Percentiles rank a stretch among this genome's conserved stretches.
phyloP scores from a whole-genome alignment of 2,113 vertebrate species.

The Heloderma charlesbogerti region DNA sequence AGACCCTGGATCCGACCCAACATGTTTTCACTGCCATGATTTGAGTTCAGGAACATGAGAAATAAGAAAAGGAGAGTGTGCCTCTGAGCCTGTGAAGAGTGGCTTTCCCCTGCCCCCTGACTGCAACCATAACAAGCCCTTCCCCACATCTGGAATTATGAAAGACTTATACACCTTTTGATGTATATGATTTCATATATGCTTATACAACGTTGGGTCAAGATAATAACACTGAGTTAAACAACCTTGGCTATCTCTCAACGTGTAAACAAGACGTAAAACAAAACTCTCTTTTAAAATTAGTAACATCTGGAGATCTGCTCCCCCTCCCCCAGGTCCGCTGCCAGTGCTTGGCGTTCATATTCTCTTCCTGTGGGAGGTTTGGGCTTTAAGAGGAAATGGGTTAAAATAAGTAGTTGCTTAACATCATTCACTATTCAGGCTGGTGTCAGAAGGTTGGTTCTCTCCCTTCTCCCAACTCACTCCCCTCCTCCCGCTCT shows the following conservation, averaged over 20 bases:
- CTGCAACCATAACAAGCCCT: neutral
- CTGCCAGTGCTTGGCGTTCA: neutral
- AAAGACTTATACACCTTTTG: constrained; percentile 14
- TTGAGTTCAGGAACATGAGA: neutral
- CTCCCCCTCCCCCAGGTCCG: neutral
- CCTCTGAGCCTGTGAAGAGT: neutral
- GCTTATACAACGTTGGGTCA: constrained; percentile 21
- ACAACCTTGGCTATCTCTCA: constrained; percentile 9
- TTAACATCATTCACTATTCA: constrained; percentile 53
- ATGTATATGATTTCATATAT: constrained; percentile 24
- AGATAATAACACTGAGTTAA: constrained; percentile 26
- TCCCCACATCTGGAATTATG: neutral
- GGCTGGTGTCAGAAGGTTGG: constrained; percentile 11
- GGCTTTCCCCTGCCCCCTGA: neutral
- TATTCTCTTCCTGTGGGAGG: constrained; percentile 37
- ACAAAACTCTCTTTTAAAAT: constrained; percentile 17
- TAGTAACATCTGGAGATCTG: constrained; percentile 24
- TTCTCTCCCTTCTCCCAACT: neutral
- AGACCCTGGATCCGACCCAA: no score
- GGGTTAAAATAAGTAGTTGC: constrained; percentile 59
- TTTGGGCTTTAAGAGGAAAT: constrained; percentile 55
- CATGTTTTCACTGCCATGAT: neutral
- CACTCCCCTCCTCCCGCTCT: neutral
- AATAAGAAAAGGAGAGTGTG: neutral
- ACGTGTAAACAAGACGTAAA: constrained; percentile 22